Evolutionary conservation across 2,888 invertebrate species (phyloP).

Genomic region (Drosophila recens): DNA sequence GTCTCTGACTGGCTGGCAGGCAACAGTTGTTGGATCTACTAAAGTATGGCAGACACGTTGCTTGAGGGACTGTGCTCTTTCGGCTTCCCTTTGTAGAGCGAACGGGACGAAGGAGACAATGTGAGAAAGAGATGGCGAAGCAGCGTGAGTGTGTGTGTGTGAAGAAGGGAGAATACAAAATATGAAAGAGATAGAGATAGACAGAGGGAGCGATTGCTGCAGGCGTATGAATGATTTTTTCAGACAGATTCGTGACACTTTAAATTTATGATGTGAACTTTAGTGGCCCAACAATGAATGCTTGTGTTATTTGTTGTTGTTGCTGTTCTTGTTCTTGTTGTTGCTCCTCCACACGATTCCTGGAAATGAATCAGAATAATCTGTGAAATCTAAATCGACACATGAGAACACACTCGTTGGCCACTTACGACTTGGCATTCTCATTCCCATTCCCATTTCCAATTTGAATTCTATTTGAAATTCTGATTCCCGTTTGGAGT

Average conservation of each 20-base stretch:
- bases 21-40: conserved; percentile 44
- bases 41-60: conserved; percentile 60
- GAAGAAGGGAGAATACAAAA: conserved; percentile 1
- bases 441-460: conserved; percentile 18
- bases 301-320: conserved; percentile 19
- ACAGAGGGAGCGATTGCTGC: conserved; percentile 42
- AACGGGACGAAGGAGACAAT: conserved; percentile 28
- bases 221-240: conserved; percentile 79
- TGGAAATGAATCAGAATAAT: conserved; percentile 68
- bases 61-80: conserved; percentile 58
- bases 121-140: conserved; percentile 2
- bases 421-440: conserved; percentile 40
- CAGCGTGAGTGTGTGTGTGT: conserved; percentile 5
- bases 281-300: conserved; percentile 63
- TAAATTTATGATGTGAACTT: conserved; percentile 82
- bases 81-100: conserved; percentile 74
- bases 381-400: conserved; percentile 81
- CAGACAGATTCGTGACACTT: conserved; percentile 81
- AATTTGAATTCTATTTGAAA: conserved; percentile 2
- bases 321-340: conserved; percentile 10
- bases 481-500: conserved; percentile 45
- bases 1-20: conserved; percentile 41
- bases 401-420: conserved; percentile 47
- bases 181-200: conserved; percentile 9
- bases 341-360: conserved; percentile 69